These are phyloP conservation scores for Crocuta crocuta DNA, from an alignment of 2,113 vertebrate genomes.

Conservation along the genomic window DNA sequence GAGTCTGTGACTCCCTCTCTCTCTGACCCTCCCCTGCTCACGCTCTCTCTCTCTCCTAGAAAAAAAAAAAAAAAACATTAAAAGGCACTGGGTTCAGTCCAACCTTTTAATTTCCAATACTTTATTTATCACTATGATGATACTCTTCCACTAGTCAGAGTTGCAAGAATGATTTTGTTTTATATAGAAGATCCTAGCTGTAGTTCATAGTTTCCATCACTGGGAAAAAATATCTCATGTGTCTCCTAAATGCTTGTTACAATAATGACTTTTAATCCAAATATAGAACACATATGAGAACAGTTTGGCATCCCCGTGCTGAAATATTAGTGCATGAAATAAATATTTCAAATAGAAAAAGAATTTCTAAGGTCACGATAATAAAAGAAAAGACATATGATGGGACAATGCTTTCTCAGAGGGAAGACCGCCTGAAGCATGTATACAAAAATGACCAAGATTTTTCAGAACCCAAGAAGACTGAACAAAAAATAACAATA, in stretches of 20 bases:
- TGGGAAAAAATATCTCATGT: neutral
- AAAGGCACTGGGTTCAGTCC: neutral
- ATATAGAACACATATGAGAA: neutral
- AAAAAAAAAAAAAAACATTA: too few species aligned
- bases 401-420: neutral
- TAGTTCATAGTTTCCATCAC: neutral
- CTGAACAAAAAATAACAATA: neutral
- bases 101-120: neutral
- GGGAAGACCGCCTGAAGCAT: neutral
- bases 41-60: too few species aligned
- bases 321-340: neutral
- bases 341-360: neutral
- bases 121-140: neutral
- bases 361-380: neutral
- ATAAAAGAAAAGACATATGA: neutral
- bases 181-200: neutral
- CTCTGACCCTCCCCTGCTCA: too few species aligned
- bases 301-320: neutral
- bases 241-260: neutral
- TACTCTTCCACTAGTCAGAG: neutral
- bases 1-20: too few species aligned
- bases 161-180: neutral
- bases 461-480: neutral
- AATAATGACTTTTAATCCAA: neutral
- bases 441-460: neutral